These are phyloP conservation scores for Phrynosoma blainvillii DNA, from an alignment of 2,113 vertebrate genomes.

Conservation along the genomic window DNA sequence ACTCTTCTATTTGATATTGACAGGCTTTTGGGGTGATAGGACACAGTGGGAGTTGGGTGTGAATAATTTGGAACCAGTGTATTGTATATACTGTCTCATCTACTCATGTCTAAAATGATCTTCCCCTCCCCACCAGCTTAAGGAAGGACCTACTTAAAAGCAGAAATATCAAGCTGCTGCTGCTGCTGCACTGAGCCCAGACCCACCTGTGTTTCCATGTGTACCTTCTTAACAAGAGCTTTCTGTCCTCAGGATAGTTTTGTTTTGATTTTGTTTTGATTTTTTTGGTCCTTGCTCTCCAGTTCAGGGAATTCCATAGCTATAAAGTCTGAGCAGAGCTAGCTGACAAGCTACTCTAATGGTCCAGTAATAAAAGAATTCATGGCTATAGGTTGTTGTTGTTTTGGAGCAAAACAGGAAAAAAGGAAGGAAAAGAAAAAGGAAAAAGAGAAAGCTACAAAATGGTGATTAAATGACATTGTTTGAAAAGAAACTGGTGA, in stretches of 20 bases:
- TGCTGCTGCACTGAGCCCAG: neutral
- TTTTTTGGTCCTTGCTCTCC: constrained; percentile 30
- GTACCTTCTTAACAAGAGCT: constrained; percentile 18
- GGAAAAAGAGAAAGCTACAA: neutral
- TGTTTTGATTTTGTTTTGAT: constrained; percentile 11
- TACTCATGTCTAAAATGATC: neutral
- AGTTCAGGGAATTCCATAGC: neutral
- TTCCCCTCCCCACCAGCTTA: neutral
- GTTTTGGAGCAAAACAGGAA: neutral
- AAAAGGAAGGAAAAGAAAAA: neutral
- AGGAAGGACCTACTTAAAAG: neutral
- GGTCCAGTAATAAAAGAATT: constrained; percentile 12
- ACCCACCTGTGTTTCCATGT: rapidly evolving
- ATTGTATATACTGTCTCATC: rapidly evolving
- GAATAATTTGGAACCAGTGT: neutral
- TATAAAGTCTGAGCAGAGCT: constrained; percentile 5
- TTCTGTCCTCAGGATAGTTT: constrained; percentile 30
- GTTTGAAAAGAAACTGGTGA: neutral
- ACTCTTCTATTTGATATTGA: rapidly evolving
- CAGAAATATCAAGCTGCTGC: rapidly evolving
- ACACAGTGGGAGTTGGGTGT: too few species aligned
- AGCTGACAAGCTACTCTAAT: neutral
- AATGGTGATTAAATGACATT: neutral
- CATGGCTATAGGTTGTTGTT: neutral
- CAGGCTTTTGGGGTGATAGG: rapidly evolving